Base-by-base conservation (phyloP, 2,113 vertebrate genomes). In the Symphodus melops region DNA sequence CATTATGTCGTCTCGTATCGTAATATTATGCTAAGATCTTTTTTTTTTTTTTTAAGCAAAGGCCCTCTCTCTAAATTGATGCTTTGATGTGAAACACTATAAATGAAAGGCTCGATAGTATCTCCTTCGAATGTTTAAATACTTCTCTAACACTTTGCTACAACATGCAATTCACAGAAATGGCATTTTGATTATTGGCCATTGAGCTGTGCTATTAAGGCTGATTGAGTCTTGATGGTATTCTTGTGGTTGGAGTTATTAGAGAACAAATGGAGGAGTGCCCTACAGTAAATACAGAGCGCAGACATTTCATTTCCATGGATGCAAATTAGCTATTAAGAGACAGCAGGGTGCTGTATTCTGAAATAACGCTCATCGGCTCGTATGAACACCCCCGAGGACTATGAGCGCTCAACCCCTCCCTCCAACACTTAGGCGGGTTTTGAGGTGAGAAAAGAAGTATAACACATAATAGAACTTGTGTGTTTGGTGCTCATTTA, bases 231-330 rank as follows among this genome's bases (percentile, higher is more conserved):
- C 41, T 60, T 77, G 16, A 86, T 74, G 39, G 67, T 48, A 2
- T 66, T 77, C 59, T 12, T 13, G 3, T 61, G 55, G 42, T 61
- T 13, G 21, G 61, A 39, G 60, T 71, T 55, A 87, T 80, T 67
- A 67, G 5, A 16, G 59, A 10, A 63, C 20, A 82, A 82, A 82
- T 36, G 71, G 28, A 54, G 33, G 17, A 51, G 60, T 49, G 57
- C 21, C 56, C 59, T 77, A 62, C 68, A 79, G 74, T 70, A 79
- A 85, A 75, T 73, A 83, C 57, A 54, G n/a, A 68, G 28, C 6
- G 19, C 39, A 67, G 55, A 69, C 48, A 59, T 82, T 86, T 76
- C 3, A 67, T 77, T 84, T 77, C 59, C 75, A 41, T 23, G 20
- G 17, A 77, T 62, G 33, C 41, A 69, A 74, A 83, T 77, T 60